Evolutionary conservation across 2,888 invertebrate species (phyloP).

Genomic region (Choreutis nemorana): DNA sequence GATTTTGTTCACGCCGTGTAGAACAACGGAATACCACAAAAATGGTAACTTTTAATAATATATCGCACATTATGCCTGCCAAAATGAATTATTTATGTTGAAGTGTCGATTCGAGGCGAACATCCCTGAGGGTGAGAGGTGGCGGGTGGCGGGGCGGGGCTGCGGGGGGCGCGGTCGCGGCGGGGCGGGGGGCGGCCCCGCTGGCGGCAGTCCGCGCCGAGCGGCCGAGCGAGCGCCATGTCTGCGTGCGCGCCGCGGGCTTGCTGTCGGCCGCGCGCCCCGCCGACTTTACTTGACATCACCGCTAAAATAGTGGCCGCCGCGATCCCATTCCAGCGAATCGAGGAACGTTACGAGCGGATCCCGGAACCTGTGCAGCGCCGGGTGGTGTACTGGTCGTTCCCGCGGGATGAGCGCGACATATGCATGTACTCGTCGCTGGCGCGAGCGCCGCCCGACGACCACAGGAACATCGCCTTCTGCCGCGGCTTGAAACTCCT

Average conservation of each 20-base stretch:
- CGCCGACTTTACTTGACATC: constrained; percentile 82
- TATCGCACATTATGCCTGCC: constrained; percentile 62
- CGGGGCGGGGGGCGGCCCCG: constrained; percentile 22
- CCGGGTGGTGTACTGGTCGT: constrained; percentile 88
- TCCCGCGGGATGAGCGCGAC: constrained; percentile 86
- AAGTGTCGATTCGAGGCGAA: constrained; percentile 56
- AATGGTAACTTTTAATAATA: constrained; percentile 65
- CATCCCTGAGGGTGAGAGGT: constrained; percentile 37
- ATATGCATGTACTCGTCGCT: constrained; percentile 91
- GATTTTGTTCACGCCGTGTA: constrained; percentile 33
- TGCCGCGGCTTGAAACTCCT: constrained; percentile 86
- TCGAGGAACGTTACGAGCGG: constrained; percentile 86
- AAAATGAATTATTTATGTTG: constrained; percentile 63
- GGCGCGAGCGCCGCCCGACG: constrained; percentile 67
- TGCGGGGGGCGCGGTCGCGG: constrained; percentile 15
- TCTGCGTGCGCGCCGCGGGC: constrained; percentile 62
- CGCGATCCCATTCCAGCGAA: constrained; percentile 85
- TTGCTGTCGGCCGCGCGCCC: constrained; percentile 66
- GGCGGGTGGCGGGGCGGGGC: constrained; percentile 15
- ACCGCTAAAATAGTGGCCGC: constrained; percentile 85
- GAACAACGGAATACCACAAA: constrained; percentile 52
- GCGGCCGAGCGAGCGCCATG: constrained; percentile 64
- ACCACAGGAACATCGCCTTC: constrained; percentile 84
- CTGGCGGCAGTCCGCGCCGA: constrained; percentile 55
- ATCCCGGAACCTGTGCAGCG: constrained; percentile 90